These are phyloP conservation scores for Epistrophella euchroma DNA, from an alignment of 2,888 invertebrate species.

Conservation along the genomic window DNA sequence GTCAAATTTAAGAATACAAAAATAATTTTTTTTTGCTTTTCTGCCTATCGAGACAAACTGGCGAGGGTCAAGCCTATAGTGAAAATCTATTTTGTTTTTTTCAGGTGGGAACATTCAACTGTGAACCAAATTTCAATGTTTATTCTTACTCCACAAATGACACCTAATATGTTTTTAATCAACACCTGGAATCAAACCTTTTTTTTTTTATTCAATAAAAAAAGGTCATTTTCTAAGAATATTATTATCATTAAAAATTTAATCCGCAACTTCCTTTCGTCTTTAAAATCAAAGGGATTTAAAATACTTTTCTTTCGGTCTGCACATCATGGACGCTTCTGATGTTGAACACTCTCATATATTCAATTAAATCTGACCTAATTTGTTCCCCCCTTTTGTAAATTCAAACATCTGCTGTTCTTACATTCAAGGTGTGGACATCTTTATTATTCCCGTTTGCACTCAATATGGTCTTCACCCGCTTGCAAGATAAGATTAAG, in stretches of 20 bases:
- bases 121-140: no score
- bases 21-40: no score
- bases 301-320: neutral
- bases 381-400: conserved; percentile 38
- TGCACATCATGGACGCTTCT: neutral
- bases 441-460: conserved; percentile 56
- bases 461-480: conserved; percentile 38
- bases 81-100: no score
- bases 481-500: conserved; percentile 26
- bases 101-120: no score
- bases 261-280: conserved; percentile 26
- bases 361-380: conserved; percentile 66
- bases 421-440: conserved; percentile 65
- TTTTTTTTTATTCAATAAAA: neutral
- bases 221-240: neutral
- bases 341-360: neutral
- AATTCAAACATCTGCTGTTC: conserved; percentile 53
- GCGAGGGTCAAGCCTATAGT: no score
- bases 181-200: neutral
- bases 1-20: no score
- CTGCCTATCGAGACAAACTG: no score
- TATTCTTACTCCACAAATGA: no score
- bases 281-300: conserved; percentile 27
- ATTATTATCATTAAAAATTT: neutral
- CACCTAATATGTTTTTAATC: neutral